Evolutionary conservation across 2,888 invertebrate species (phyloP).

Genomic region (Enchytraeus crypticus): DNA sequence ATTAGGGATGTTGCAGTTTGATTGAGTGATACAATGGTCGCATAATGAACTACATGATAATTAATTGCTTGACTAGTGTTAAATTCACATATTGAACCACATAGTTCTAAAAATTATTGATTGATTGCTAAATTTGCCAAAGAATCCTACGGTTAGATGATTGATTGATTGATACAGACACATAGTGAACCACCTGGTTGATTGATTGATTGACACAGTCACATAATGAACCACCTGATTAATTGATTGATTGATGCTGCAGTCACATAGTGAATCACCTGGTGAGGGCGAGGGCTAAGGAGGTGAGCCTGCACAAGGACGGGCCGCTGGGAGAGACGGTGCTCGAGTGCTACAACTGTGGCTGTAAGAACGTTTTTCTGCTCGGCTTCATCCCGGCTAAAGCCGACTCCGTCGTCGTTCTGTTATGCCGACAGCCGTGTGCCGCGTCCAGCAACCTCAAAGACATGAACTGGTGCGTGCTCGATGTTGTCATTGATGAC

Average conservation of each 20-base stretch:
- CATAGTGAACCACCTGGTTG: not conserved
- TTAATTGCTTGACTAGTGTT: no score
- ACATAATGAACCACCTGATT: no score
- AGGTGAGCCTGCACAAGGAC: constrained; percentile 91
- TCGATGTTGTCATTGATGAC: no score
- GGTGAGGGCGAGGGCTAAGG: constrained; percentile 97
- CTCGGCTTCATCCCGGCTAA: constrained; percentile 98
- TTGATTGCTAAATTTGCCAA: not conserved
- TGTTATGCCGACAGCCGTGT: constrained; percentile 94
- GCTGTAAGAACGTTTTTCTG: constrained; percentile 93
- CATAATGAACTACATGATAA: no score
- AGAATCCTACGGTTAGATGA: not conserved
- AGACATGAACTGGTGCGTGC: constrained; percentile 92
- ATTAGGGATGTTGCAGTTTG: no score
- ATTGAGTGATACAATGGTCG: no score
- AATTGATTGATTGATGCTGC: not conserved
- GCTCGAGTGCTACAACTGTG: constrained; percentile 96
- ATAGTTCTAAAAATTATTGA: no score
- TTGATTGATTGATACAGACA: no score
- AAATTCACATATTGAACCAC: no score
- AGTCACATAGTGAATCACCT: constrained; percentile 98
- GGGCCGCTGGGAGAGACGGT: constrained; percentile 95
- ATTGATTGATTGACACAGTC: no score
- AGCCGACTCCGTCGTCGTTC: constrained; percentile 92
- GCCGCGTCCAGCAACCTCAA: constrained; percentile 92